Percentiles rank a stretch among this genome's conserved stretches.
Evolutionary conservation across 2,113 vertebrate species (phyloP).

Genomic region (Apodemus speciosus): DNA sequence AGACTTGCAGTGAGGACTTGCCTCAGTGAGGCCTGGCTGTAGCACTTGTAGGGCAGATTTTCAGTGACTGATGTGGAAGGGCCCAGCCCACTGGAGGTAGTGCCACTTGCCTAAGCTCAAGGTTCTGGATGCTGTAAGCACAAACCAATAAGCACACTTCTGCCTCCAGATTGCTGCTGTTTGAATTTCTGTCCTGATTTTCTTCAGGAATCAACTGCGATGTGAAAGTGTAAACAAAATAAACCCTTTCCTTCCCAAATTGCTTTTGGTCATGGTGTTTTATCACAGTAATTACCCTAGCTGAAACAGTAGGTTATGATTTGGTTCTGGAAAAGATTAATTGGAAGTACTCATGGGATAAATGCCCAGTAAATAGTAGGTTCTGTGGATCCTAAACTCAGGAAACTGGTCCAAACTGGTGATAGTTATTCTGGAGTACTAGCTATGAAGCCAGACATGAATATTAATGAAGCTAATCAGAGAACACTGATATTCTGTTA

Average conservation of each 20-base stretch:
- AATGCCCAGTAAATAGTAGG: background rate
- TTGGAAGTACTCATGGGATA: background rate
- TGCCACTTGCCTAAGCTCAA: background rate
- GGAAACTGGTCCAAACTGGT: background rate
- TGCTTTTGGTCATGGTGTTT: background rate
- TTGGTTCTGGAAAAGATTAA: constrained; percentile 31
- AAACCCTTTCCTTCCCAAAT: background rate
- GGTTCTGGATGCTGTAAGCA: background rate
- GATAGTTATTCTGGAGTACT: background rate
- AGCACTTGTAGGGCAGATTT: background rate
- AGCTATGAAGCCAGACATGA: background rate
- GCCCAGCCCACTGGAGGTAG: background rate
- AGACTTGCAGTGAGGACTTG: background rate
- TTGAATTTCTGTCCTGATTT: background rate
- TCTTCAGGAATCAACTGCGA: background rate
- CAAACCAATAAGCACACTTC: background rate
- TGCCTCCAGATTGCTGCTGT: background rate
- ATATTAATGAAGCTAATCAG: background rate
- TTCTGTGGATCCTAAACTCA: background rate
- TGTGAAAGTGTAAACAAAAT: background rate
- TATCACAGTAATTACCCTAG: background rate
- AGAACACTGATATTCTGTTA: background rate
- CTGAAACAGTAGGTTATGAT: background rate
- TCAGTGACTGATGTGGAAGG: background rate
- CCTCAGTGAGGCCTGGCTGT: background rate